Evolutionary conservation across 2,113 vertebrate species (phyloP).

Genomic region (Brienomyrus brachyistius): DNA sequence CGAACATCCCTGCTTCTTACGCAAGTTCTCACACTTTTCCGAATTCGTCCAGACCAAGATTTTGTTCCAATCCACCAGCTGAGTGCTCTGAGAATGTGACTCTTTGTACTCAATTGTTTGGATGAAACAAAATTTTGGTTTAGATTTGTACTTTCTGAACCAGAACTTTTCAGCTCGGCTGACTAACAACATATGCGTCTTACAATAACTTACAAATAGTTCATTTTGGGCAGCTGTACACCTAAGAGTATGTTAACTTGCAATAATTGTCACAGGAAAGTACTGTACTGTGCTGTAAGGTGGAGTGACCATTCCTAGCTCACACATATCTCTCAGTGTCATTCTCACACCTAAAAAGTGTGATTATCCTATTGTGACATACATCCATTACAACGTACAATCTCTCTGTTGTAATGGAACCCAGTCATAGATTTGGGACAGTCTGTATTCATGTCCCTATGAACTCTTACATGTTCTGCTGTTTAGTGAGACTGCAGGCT

Average conservation of each 20-base stretch:
- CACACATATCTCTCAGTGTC: background rate
- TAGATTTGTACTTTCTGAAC: background rate
- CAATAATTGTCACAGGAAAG: background rate
- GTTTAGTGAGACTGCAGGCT: background rate
- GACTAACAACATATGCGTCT: background rate
- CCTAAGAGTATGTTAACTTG: background rate
- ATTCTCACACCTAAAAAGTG: background rate
- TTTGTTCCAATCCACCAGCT: background rate
- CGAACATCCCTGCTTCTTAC: background rate
- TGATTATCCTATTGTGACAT: background rate
- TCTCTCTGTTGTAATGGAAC: background rate
- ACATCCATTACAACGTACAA: background rate
- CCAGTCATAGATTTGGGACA: background rate
- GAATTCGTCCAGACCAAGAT: background rate
- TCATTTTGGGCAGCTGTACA: background rate
- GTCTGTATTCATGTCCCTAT: background rate
- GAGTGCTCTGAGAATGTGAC: background rate
- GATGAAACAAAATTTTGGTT: background rate
- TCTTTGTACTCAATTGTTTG: background rate
- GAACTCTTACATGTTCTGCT: background rate
- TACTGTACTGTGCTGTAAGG: background rate
- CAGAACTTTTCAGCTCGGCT: too few species aligned
- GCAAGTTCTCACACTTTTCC: background rate
- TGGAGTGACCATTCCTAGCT: background rate
- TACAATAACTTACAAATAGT: background rate